Evolutionary conservation across 2,113 vertebrate genomes (phyloP).

Genomic region (Rhinopomastus cyanomelas): DNA sequence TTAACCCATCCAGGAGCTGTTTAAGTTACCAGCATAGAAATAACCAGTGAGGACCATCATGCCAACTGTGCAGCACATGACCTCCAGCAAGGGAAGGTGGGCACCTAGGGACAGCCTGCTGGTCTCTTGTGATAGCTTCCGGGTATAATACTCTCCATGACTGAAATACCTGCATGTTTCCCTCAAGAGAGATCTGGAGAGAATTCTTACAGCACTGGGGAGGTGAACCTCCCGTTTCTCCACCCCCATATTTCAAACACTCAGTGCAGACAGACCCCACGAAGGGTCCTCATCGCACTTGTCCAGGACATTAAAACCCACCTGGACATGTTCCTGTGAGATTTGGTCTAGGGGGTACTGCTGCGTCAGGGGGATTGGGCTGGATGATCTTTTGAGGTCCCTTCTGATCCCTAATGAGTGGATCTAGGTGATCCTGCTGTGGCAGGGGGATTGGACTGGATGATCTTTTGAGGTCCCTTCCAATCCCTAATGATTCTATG

Average conservation of each 20-base stretch:
- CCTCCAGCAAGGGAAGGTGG: neutral
- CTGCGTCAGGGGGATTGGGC: too few relatives aligned
- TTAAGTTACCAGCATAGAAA: neutral
- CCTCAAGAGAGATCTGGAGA: neutral
- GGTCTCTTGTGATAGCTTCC: neutral
- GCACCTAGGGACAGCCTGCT: neutral
- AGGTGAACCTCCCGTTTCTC: neutral
- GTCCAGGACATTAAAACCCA: neutral
- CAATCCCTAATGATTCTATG: too few relatives aligned
- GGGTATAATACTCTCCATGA: neutral
- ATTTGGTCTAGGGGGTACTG: too few relatives aligned
- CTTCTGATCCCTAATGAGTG: too few relatives aligned
- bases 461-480: too few relatives aligned
- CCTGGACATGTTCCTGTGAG: too few relatives aligned
- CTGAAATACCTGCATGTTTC: neutral
- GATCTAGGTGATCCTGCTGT: too few relatives aligned
- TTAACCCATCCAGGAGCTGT: neutral
- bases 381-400: too few relatives aligned
- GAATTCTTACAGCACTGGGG: neutral
- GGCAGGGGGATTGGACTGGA: too few relatives aligned
- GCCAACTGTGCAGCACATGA: neutral
- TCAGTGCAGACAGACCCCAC: neutral
- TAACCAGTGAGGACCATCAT: neutral
- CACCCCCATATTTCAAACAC: neutral
- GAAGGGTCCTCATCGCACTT: neutral